Conservation (phyloP, 1,140 invertebrate species). For the Drosophila ironensis region DNA sequence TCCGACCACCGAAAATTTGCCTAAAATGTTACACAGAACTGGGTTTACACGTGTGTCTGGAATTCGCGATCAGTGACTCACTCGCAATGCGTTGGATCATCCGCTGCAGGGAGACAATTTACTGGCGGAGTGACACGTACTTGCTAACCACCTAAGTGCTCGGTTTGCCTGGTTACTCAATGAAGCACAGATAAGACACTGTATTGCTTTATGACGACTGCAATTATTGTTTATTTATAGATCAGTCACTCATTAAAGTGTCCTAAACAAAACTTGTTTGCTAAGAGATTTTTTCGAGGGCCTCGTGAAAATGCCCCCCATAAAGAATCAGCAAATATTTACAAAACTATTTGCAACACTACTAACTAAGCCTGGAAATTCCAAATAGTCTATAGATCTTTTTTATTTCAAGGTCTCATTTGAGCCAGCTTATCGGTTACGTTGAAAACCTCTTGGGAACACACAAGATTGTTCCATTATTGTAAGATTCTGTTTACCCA, state of each 20-base stretch:
- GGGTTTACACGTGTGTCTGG: conserved; percentile 60
- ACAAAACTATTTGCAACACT: background rate
- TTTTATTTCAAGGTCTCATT: too few relatives aligned
- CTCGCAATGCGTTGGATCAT: background rate
- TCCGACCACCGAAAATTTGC: conserved; percentile 46
- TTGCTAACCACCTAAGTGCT: background rate
- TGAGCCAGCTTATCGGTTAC: too few relatives aligned
- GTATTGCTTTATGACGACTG: conserved; percentile 24
- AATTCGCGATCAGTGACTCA: too few relatives aligned
- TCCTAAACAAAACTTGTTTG: background rate
- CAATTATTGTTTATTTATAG: conserved; percentile 42
- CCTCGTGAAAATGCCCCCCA: background rate
- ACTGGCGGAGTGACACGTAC: background rate
- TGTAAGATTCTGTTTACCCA: too few relatives aligned
- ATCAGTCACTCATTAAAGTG: conserved; percentile 1
- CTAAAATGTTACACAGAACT: conserved; percentile 37
- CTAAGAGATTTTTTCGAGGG: background rate
- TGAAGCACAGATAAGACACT: conserved; percentile 40
- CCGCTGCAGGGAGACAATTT: background rate
- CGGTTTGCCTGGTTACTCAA: conserved; percentile 43
- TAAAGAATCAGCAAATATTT: background rate
- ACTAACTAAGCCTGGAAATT: too few relatives aligned
- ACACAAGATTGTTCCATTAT: too few relatives aligned
- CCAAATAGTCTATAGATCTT: too few relatives aligned
- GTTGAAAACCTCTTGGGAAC: too few relatives aligned